A percentile compares a stretch with the other conserved stretches of the same genome.
phyloP scores from a whole-genome alignment of 2,113 vertebrate genomes.

The Ivindomyrus marchei region DNA sequence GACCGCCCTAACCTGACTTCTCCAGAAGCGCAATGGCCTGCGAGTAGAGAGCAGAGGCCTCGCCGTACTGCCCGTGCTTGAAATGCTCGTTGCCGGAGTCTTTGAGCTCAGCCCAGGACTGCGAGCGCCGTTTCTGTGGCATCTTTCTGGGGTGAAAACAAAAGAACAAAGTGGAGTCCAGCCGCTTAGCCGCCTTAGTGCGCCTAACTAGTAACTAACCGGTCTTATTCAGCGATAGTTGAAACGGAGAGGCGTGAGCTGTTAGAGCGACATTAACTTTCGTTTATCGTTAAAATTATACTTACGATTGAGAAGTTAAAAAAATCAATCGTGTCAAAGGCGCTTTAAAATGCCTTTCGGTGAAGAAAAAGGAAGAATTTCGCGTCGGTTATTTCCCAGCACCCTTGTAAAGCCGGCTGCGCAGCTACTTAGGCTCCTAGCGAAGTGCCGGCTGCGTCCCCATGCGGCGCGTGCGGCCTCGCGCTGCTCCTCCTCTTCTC shows the following conservation, averaged over 20 bases:
- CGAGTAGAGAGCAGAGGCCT: constrained; percentile 70
- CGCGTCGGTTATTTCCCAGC: background rate
- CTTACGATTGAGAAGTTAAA: background rate
- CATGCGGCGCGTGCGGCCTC: background rate
- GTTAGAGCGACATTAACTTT: background rate
- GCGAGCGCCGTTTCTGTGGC: constrained; percentile 58
- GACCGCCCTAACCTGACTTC: constrained; percentile 54
- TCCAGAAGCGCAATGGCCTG: constrained; percentile 69
- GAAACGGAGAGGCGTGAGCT: background rate
- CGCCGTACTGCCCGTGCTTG: constrained; percentile 78
- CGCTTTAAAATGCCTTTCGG: background rate
- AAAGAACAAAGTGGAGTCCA: background rate
- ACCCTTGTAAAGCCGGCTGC: background rate
- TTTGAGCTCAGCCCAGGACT: constrained; percentile 63
- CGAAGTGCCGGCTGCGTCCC: background rate
- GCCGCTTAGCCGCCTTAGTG: background rate
- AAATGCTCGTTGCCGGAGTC: constrained; percentile 77
- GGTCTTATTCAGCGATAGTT: background rate
- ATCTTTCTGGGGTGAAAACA: constrained; percentile 42
- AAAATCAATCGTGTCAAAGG: background rate
- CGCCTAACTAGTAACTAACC: background rate
- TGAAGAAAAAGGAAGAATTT: background rate
- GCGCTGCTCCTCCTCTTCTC: background rate
- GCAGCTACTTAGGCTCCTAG: background rate
- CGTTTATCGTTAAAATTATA: background rate